Conservation (phyloP, 2,113 vertebrate species). For the Ophthalmolycus amberensis region DNA sequence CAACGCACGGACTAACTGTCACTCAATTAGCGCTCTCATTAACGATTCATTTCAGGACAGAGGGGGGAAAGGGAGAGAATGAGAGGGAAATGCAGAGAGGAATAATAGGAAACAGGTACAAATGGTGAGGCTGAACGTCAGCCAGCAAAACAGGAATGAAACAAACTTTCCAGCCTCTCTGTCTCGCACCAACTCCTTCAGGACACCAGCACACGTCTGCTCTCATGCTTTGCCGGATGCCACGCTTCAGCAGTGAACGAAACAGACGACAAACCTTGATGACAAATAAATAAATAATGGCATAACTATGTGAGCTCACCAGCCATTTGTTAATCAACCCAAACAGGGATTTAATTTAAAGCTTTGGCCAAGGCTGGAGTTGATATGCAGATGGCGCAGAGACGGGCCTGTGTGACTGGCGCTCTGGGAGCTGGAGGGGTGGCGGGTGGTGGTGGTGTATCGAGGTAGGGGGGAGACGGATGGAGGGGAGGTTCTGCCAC, state of each 20-base stretch:
- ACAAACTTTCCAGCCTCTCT: conserved; percentile 37
- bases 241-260: conserved; percentile 30
- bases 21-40: conserved; percentile 79
- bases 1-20: conserved; percentile 71
- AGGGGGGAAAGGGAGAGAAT: conserved; percentile 12
- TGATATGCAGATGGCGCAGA: conserved; percentile 86
- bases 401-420: conserved; percentile 83
- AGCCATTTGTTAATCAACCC: conserved; percentile 89
- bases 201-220: conserved; percentile 57
- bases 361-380: conserved; percentile 83
- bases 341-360: conserved; percentile 88
- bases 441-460: conserved; percentile 40
- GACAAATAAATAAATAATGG: conserved; percentile 72
- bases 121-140: conserved; percentile 59
- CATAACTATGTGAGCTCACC: conserved; percentile 79
- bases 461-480: conserved; percentile 46
- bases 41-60: conserved; percentile 70
- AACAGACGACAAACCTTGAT: conserved; percentile 49
- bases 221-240: conserved; percentile 33
- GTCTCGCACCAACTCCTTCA: conserved; percentile 38
- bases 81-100: conserved; percentile 8
- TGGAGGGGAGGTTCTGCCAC: conserved; percentile 59
- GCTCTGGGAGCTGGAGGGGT: conserved; percentile 77
- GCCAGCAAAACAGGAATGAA: conserved; percentile 62
- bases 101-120: conserved; percentile 66